Conservation (phyloP, 53 echinoderm and acorn worm genomes). For the Apostichopus leukothele region DNA sequence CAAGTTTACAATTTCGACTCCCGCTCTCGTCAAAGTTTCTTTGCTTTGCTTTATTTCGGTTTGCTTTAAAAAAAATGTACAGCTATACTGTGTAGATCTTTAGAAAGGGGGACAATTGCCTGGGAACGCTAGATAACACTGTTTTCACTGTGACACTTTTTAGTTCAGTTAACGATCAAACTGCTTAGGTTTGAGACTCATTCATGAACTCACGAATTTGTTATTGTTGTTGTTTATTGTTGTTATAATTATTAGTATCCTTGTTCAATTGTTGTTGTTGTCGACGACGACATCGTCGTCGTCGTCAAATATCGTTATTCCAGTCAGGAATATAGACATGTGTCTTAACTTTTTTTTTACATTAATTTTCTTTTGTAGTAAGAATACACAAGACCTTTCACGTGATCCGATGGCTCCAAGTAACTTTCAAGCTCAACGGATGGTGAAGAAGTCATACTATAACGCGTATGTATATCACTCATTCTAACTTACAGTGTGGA, state of each 20-base stretch:
- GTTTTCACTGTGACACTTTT: too few relatives aligned
- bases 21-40: too few relatives aligned
- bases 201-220: too few relatives aligned
- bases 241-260: not conserved
- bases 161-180: too few relatives aligned
- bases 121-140: too few relatives aligned
- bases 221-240: not conserved
- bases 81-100: too few relatives aligned
- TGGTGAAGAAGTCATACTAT: constrained; percentile 92
- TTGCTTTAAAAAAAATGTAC: too few relatives aligned
- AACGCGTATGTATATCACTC: constrained; percentile 64
- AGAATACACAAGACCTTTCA: constrained; percentile 87
- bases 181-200: too few relatives aligned
- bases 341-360: not conserved
- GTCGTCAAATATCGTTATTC: not conserved
- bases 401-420: constrained; percentile 83
- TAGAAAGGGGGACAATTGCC: too few relatives aligned
- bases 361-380: constrained; percentile 37
- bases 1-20: too few relatives aligned
- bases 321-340: not conserved
- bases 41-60: too few relatives aligned
- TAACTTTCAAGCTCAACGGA: constrained; percentile 71
- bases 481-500: too few relatives aligned
- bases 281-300: not conserved
- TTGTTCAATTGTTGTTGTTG: not conserved